Evolutionary conservation across 92 coral and sea anemone genomes (phyloP).

Genomic region (Porites lobata): DNA sequence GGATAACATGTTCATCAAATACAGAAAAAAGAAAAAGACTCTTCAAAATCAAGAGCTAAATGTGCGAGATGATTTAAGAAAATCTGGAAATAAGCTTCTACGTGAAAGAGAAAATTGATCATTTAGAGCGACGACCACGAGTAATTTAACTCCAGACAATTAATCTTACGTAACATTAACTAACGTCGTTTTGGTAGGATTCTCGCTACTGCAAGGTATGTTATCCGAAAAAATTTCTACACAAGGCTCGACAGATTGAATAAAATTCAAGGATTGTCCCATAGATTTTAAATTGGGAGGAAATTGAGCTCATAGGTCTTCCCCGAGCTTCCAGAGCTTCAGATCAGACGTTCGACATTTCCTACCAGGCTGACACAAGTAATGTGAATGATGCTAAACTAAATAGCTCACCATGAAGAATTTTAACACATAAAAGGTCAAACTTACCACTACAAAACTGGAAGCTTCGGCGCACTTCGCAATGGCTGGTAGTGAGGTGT

Average conservation of each 20-base stretch:
- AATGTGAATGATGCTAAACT: too few relatives aligned
- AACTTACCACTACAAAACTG: constrained; percentile 16
- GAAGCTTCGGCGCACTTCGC: not conserved
- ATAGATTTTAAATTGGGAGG: not conserved
- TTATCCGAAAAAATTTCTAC: not conserved
- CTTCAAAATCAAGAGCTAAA: too few relatives aligned
- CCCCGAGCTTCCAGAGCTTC: too few relatives aligned
- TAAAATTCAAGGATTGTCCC: not conserved
- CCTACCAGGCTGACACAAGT: not conserved
- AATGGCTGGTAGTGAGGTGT: not conserved
- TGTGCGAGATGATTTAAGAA: too few relatives aligned
- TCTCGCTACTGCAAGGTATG: not conserved
- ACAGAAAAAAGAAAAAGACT: too few relatives aligned
- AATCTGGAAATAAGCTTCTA: too few relatives aligned
- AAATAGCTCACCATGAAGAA: not conserved
- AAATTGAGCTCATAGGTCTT: not conserved
- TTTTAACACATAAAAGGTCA: not conserved
- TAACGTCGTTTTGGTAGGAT: too few relatives aligned
- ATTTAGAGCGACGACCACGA: constrained; percentile 13
- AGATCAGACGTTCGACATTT: not conserved
- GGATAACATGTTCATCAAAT: too few relatives aligned
- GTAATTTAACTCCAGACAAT: not conserved
- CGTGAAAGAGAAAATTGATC: not conserved
- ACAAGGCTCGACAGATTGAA: not conserved
- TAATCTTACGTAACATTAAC: too few relatives aligned